Evolutionary conservation across 2,888 invertebrate species (phyloP), one percentile per base, ranked within the genome.

Genomic region (Drosophila seclusa): DNA sequence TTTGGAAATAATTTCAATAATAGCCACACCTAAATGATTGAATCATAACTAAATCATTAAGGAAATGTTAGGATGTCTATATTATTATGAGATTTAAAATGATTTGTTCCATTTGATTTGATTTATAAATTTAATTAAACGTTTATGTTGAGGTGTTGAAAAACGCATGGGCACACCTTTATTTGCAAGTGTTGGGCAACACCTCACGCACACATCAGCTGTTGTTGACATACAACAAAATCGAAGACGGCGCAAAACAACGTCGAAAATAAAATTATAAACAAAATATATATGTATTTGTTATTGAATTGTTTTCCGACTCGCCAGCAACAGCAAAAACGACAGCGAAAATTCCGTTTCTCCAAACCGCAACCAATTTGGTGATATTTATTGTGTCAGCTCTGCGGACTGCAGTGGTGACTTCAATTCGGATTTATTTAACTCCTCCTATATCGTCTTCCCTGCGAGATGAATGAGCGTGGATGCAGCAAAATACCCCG

Each of bases 401-500:
- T 53, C 34, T 45, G 21, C n/a, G 49, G 48, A 62, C 2, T 66
- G 65, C 36, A 29, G 29, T 11, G 70, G 70, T 29, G 75, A 66
- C 54, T 62, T 59, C 24, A 58, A 65, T 54, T 52, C 62, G 10
- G 49, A 64, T 13, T 36, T 60, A 1, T 11, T 11, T 8, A 38
- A 54, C 18, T 38, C 8, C 57, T 61, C 29, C 21, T 81, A 75
- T 49, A 62, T 24, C 13, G 53, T 24, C 13, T 31, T 24, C 67
- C 69, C 18, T 32, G 50, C 52, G 76, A 65, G 0, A 78, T 85
- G 83, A 67, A n/a, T 55, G 68, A 45, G 11, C 59, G 59, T 2
- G 53, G 48, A 36, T 27, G 11, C 18, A 86, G 88, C 50, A 63
- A 76, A 13, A 86, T 86, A 16, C 88, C 85, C 2, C 69, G 85